phyloP scores from a whole-genome alignment of 2,113 vertebrate genomes.

The Thamnaconus septentrionalis region DNA sequence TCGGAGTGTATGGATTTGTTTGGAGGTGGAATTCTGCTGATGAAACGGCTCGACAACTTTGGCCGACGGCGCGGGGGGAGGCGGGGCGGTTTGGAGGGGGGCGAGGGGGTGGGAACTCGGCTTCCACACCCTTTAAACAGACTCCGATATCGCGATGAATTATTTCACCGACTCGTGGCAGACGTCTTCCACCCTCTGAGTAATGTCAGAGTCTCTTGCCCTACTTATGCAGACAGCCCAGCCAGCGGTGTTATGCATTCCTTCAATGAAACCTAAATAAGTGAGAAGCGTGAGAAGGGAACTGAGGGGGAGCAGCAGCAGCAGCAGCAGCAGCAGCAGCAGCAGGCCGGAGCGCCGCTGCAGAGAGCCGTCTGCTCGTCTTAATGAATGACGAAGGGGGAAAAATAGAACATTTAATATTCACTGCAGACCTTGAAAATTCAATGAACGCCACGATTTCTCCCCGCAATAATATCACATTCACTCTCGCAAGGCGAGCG shows the following conservation, averaged over 20 bases:
- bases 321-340: too few species aligned
- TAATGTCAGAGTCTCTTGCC: conserved; percentile 62
- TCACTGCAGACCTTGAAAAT: conserved; percentile 66
- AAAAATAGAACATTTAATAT: conserved; percentile 65
- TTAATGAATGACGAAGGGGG: conserved; percentile 57
- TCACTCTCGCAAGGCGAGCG: conserved; percentile 69
- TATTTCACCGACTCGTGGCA: conserved; percentile 58
- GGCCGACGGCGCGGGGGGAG: too few species aligned
- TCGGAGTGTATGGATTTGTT: conserved; percentile 29
- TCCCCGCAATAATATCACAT: conserved; percentile 51
- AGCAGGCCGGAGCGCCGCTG: too few species aligned
- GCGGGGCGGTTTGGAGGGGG: too few species aligned
- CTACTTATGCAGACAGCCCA: conserved; percentile 65
- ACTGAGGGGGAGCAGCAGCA: conserved; percentile 29
- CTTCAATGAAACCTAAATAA: conserved; percentile 71
- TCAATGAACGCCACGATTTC: conserved; percentile 45
- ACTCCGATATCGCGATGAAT: conserved; percentile 59
- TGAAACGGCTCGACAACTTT: conserved; percentile 9
- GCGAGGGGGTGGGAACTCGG: not conserved
- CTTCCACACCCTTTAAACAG: conserved; percentile 47
- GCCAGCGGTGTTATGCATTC: conserved; percentile 64
- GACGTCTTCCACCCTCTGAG: conserved; percentile 60
- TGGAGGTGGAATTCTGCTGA: conserved; percentile 39
- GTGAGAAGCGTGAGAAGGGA: conserved; percentile 58
- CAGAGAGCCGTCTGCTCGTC: conserved; percentile 22